Evolutionary conservation across 1,140 invertebrate genomes (phyloP).

Genomic region (Branchinecta lynchi): DNA sequence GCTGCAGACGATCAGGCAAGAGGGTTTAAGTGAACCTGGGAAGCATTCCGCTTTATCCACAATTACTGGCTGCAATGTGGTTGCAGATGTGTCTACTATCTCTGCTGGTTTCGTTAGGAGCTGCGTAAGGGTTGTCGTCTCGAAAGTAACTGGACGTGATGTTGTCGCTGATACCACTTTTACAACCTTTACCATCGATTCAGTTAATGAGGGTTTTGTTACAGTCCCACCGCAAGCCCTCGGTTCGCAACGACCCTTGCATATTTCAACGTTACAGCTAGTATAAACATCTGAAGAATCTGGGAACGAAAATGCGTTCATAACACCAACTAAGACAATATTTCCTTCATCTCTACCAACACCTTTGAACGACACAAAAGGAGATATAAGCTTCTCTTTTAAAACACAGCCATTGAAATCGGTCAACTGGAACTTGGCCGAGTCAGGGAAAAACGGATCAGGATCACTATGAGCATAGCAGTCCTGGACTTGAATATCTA

Average conservation of each 20-base stretch:
- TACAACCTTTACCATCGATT: background rate
- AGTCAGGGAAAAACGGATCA: background rate
- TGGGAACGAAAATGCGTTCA: constrained; percentile 31
- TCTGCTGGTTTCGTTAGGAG: background rate
- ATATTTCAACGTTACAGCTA: constrained; percentile 31
- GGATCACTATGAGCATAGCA: constrained; percentile 17
- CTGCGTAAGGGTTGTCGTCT: background rate
- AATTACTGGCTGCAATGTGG: background rate
- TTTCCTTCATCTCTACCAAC: constrained; percentile 23
- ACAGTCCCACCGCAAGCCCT: constrained; percentile 15
- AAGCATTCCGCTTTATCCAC: constrained; percentile 12
- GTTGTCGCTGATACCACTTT: background rate
- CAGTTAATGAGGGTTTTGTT: background rate
- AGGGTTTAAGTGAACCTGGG: constrained; percentile 17
- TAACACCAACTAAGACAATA: constrained; percentile 27
- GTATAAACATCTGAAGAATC: constrained; percentile 30
- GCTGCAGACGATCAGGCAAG: background rate
- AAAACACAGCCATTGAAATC: constrained; percentile 31
- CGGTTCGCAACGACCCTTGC: constrained; percentile 27
- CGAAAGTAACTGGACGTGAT: background rate
- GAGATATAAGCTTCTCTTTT: constrained; percentile 28
- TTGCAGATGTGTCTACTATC: background rate
- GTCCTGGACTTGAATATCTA: constrained; percentile 23
- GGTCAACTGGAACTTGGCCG: constrained; percentile 26
- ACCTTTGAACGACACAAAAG: constrained; percentile 16